Percentiles rank a stretch among this genome's conserved stretches.
Conservation (phyloP, 2,113 vertebrate genomes). For the Fulica atra region DNA sequence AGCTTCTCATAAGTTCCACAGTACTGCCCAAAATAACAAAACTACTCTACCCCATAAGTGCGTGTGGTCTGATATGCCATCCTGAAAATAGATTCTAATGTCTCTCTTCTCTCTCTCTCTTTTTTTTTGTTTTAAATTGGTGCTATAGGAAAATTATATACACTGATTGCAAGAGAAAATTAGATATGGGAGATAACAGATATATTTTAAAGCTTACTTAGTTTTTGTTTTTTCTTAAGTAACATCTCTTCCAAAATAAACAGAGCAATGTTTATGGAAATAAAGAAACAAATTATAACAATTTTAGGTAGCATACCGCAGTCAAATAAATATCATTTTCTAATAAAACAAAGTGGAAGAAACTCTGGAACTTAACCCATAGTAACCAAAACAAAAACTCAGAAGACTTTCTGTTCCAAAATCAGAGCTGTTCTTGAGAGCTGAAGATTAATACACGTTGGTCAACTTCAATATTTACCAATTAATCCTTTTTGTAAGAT, state of each 20-base stretch:
- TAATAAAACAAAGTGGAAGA: conserved; percentile 58
- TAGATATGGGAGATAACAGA: neutral
- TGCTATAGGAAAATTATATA: conserved; percentile 12
- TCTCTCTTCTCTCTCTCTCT: neutral
- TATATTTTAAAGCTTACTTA: conserved; percentile 6
- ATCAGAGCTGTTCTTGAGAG: neutral
- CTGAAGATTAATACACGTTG: neutral
- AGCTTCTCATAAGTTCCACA: conserved; percentile 61
- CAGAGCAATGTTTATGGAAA: conserved; percentile 55
- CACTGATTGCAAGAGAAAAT: neutral
- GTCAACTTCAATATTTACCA: neutral
- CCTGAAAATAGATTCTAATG: conserved; percentile 44
- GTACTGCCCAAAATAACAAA: conserved; percentile 70
- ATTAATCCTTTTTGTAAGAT: neutral
- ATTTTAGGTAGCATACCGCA: conserved; percentile 61
- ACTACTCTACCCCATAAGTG: conserved; percentile 17
- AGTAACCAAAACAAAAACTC: conserved; percentile 9
- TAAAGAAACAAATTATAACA: conserved; percentile 59
- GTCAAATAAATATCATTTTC: conserved; percentile 63
- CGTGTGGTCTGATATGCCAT: conserved; percentile 57
- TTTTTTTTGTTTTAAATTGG: neutral
- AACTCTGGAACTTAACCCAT: conserved; percentile 45
- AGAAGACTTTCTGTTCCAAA: neutral
- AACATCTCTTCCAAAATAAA: conserved; percentile 51
- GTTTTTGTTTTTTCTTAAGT: neutral